These are phyloP conservation scores for Neotoxoptera formosana DNA, from an alignment of 1,140 invertebrate species.

Conservation along the genomic window DNA sequence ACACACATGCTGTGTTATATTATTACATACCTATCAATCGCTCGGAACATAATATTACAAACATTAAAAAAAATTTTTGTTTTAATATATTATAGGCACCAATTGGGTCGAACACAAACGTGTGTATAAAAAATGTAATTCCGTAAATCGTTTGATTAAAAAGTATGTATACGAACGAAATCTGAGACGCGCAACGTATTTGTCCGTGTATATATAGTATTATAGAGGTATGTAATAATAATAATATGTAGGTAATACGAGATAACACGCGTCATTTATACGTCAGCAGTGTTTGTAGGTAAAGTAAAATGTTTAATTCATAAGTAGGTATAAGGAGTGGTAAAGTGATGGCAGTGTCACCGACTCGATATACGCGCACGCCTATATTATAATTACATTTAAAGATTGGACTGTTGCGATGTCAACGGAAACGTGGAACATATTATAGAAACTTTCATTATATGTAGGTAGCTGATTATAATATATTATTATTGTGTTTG, in stretches of 20 bases:
- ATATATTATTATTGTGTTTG: slow-evolving; percentile 15
- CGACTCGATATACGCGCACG: background rate
- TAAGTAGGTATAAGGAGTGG: background rate
- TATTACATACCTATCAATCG: background rate
- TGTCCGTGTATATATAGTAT: background rate
- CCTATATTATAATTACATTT: slow-evolving; percentile 11
- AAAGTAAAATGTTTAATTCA: background rate
- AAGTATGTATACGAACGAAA: background rate
- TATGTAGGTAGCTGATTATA: background rate
- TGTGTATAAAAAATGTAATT: background rate
- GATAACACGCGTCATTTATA: background rate
- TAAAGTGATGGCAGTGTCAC: background rate
- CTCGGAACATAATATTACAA: background rate
- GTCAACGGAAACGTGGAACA: background rate
- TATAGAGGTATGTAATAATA: background rate
- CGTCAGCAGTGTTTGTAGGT: background rate
- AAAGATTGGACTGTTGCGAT: background rate
- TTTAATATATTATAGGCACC: too few relatives aligned
- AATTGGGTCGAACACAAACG: background rate
- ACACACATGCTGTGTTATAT: background rate
- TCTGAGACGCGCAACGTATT: background rate
- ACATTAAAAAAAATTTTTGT: too few relatives aligned
- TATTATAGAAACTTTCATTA: background rate
- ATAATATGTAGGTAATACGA: background rate
- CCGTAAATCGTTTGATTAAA: background rate